Conservation (phyloP, 2,113 vertebrate genomes). For the Eurypyga helias region DNA sequence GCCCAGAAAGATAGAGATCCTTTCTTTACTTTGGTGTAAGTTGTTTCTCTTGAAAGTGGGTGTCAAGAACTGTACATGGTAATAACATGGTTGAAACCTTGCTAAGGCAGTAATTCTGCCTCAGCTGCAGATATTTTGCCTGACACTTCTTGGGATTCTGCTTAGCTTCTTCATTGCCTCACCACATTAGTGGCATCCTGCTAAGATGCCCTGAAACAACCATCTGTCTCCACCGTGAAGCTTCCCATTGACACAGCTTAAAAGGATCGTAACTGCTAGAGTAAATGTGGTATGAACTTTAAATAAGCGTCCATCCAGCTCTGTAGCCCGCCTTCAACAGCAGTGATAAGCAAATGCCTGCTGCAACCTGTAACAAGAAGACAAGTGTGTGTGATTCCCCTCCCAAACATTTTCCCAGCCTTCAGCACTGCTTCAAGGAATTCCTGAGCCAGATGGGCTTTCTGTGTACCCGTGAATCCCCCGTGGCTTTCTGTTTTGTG, state of each 20-base stretch:
- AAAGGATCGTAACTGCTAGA: neutral
- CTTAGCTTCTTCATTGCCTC: neutral
- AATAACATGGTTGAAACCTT: neutral
- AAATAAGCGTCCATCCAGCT: neutral
- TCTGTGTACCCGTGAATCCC: neutral
- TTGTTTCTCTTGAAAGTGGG: neutral
- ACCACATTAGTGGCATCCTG: neutral
- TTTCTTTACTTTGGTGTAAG: neutral
- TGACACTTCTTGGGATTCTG: neutral
- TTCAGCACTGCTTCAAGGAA: neutral
- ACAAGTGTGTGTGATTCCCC: neutral
- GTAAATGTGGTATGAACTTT: neutral
- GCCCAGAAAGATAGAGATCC: neutral
- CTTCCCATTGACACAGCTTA: neutral
- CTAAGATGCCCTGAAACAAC: constrained; percentile 21
- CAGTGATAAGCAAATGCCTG: neutral
- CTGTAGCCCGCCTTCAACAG: fast-evolving
- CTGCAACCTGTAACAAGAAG: neutral
- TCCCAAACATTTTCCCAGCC: neutral
- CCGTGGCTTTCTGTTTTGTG: neutral
- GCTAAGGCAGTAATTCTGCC: neutral
- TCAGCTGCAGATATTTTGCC: neutral
- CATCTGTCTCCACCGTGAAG: constrained; percentile 19
- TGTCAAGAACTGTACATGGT: neutral
- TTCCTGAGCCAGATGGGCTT: neutral